Evolutionary conservation across 2,888 invertebrate species (phyloP).

Genomic region (Pyralis farinalis): DNA sequence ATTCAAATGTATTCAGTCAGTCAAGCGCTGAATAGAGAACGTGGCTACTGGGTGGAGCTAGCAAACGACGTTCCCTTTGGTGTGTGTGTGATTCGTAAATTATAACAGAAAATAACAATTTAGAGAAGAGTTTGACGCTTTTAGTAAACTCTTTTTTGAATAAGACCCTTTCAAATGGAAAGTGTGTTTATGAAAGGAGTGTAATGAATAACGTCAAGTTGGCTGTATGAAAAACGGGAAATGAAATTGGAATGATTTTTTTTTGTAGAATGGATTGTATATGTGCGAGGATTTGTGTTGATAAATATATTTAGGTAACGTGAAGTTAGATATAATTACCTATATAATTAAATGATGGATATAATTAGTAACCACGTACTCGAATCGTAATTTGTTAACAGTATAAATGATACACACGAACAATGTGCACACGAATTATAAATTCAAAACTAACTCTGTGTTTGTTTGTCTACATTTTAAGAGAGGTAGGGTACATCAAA

Average conservation of each 20-base stretch:
- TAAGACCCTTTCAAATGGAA: no score
- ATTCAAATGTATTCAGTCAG: conserved; percentile 45
- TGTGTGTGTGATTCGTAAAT: conserved; percentile 26
- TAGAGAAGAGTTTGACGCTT: neutral
- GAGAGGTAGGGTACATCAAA: no score
- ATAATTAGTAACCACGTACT: no score
- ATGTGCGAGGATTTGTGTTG: neutral
- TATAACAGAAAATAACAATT: conserved; percentile 3
- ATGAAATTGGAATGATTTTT: neutral
- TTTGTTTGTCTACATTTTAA: no score
- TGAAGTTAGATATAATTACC: no score
- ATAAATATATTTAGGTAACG: neutral
- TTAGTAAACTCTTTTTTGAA: no score
- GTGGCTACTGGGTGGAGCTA: conserved; percentile 29
- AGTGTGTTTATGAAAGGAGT: no score
- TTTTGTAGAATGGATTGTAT: neutral
- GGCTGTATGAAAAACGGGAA: neutral
- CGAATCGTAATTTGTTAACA: no score
- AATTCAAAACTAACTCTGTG: no score
- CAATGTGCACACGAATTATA: no score
- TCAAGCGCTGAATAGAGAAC: conserved; percentile 34
- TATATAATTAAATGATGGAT: no score
- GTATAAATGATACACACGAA: no score
- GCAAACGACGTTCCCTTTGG: conserved; percentile 34
- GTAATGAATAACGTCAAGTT: neutral